Conservation (phyloP, 2,888 invertebrate genomes). For the Melanophora roralis region DNA sequence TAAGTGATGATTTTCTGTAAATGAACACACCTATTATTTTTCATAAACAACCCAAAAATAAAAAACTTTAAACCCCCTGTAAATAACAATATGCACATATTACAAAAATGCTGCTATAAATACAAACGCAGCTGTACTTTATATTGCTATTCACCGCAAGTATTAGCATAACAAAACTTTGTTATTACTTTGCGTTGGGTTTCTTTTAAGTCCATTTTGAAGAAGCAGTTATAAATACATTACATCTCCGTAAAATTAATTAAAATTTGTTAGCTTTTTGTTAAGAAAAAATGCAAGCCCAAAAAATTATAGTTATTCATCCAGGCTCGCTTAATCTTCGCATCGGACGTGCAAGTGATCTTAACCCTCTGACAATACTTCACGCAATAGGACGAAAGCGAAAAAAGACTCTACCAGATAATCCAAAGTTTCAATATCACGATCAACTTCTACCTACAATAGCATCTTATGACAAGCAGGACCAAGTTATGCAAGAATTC, state of each 20-base stretch:
- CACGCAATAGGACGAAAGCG: conserved; percentile 79
- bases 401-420: conserved; percentile 61
- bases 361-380: conserved; percentile 89
- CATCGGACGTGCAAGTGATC: conserved; percentile 93
- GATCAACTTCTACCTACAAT: conserved; percentile 68
- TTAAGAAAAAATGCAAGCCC: conserved; percentile 77
- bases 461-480: conserved; percentile 67
- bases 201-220: not conserved
- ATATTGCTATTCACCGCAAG: too few relatives aligned
- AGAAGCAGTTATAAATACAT: conserved; percentile 32
- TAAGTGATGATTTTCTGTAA: too few relatives aligned
- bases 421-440: conserved; percentile 51
- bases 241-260: not conserved
- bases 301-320: conserved; percentile 94
- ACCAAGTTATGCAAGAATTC: conserved; percentile 83
- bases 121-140: too few relatives aligned
- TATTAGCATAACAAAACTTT: too few relatives aligned
- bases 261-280: not conserved
- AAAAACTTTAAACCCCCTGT: too few relatives aligned
- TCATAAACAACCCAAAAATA: too few relatives aligned
- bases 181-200: conserved; percentile 1
- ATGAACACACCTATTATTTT: too few relatives aligned
- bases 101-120: too few relatives aligned
- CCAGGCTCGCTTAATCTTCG: conserved; percentile 94
- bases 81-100: too few relatives aligned